phyloP scores from a whole-genome alignment of 2,888 invertebrate genomes.

The Ochropacha duplaris region DNA sequence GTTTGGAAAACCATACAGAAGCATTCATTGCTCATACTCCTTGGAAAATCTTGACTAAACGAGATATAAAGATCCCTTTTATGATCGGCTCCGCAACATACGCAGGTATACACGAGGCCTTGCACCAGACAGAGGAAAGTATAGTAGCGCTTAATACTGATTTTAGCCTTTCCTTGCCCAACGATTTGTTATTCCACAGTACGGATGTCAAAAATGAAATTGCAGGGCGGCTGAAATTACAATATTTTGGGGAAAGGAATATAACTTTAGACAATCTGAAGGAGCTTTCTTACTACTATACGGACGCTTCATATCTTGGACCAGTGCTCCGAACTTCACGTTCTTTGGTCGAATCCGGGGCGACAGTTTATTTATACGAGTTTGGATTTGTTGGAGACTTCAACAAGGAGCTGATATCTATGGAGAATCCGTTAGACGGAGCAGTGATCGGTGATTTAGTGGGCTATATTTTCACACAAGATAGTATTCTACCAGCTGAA shows the following conservation, averaged over 20 bases:
- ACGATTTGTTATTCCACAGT: conserved; percentile 51
- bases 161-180: conserved; percentile 44
- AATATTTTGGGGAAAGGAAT: conserved; percentile 50
- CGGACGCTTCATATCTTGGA: conserved; percentile 58
- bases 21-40: conserved; percentile 53
- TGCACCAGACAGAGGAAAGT: conserved; percentile 34
- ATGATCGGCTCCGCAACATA: conserved; percentile 61
- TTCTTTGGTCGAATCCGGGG: conserved; percentile 47
- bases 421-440: conserved; percentile 59
- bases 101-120: conserved; percentile 55
- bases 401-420: conserved; percentile 65
- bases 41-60: conserved; percentile 45
- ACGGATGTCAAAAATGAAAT: conserved; percentile 26
- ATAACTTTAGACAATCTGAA: conserved; percentile 36
- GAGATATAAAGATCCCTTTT: conserved; percentile 39
- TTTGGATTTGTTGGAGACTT: conserved; percentile 78
- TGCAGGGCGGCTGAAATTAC: conserved; percentile 39
- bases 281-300: conserved; percentile 48
- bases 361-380: conserved; percentile 81
- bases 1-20: conserved; percentile 43
- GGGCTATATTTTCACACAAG: conserved; percentile 74
- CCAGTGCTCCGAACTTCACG: conserved; percentile 57
- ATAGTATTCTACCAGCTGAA: conserved; percentile 26
- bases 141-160: conserved; percentile 45
- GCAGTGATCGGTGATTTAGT: conserved; percentile 81